Evolutionary conservation across 2,797 vertebrate genomes (phyloP).

Genomic region (Peromyscus eremicus): DNA sequence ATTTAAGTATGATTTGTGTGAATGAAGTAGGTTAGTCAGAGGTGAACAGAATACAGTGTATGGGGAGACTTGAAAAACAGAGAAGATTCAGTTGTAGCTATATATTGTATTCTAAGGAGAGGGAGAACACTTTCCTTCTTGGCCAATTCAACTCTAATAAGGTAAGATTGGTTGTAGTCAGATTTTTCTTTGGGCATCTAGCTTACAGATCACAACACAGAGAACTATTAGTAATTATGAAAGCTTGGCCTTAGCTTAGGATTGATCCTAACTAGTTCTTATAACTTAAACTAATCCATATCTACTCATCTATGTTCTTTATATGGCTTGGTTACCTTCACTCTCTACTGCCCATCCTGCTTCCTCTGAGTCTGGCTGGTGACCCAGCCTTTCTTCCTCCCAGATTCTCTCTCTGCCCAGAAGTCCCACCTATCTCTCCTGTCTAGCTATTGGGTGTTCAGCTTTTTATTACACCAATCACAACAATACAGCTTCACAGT

Average conservation of each 20-base stretch:
- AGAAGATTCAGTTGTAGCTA: not conserved
- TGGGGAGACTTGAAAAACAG: not conserved
- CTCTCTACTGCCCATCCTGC: not conserved
- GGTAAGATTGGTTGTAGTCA: not conserved
- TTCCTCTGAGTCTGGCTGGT: not conserved
- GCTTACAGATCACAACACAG: not conserved
- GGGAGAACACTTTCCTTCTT: not conserved
- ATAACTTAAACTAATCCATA: not conserved
- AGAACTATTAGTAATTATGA: not conserved
- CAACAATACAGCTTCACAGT: not conserved
- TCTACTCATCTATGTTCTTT: not conserved
- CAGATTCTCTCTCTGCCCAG: not conserved
- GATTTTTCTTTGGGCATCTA: not conserved
- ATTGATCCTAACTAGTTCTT: not conserved
- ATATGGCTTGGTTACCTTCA: not conserved
- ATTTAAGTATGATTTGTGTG: not conserved
- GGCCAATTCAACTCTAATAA: not conserved
- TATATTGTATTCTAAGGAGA: not conserved
- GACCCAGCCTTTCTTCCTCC: not conserved
- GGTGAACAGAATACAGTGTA: conserved; percentile 27
- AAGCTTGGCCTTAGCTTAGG: not conserved
- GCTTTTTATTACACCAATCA: not conserved
- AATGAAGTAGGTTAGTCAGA: not conserved
- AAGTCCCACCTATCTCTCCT: not conserved
- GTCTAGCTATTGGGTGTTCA: not conserved